phyloP scores from a whole-genome alignment of 2,888 invertebrate species.

The Athalia circularis region DNA sequence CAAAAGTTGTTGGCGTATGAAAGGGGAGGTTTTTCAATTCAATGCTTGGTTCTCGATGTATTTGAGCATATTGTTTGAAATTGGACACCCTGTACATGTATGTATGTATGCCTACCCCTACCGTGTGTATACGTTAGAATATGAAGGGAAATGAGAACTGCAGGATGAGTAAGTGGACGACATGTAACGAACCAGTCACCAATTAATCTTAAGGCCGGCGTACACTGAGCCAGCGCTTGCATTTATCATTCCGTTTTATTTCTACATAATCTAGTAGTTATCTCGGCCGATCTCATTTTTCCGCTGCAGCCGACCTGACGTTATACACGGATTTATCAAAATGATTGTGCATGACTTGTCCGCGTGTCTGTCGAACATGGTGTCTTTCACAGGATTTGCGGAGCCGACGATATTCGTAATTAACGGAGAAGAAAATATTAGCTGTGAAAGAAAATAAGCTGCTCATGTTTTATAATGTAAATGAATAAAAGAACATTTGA shows the following conservation, averaged over 20 bases:
- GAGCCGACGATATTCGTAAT: neutral
- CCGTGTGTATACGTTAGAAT: neutral
- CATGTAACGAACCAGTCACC: conserved; percentile 8
- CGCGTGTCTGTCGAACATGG: neutral
- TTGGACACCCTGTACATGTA: no score
- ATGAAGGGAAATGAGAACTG: conserved; percentile 15
- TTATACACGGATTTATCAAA: no score
- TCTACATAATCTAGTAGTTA: neutral
- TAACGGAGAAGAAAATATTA: neutral
- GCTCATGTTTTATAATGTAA: neutral
- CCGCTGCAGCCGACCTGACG: neutral
- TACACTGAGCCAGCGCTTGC: neutral
- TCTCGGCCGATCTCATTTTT: neutral
- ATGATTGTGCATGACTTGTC: no score
- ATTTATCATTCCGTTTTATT: neutral
- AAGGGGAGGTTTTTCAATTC: no score
- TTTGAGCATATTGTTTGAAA: no score
- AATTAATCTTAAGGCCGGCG: neutral
- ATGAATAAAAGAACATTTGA: neutral
- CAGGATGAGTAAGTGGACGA: conserved; percentile 5
- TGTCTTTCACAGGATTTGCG: neutral
- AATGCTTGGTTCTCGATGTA: no score
- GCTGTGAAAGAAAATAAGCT: neutral
- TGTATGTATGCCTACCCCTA: no score
- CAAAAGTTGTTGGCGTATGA: no score